Percentiles rank a stretch among this genome's conserved stretches.
These are phyloP conservation scores for Cottus gobio DNA, from an alignment of 2,113 vertebrate species.

Conservation along the genomic window DNA sequence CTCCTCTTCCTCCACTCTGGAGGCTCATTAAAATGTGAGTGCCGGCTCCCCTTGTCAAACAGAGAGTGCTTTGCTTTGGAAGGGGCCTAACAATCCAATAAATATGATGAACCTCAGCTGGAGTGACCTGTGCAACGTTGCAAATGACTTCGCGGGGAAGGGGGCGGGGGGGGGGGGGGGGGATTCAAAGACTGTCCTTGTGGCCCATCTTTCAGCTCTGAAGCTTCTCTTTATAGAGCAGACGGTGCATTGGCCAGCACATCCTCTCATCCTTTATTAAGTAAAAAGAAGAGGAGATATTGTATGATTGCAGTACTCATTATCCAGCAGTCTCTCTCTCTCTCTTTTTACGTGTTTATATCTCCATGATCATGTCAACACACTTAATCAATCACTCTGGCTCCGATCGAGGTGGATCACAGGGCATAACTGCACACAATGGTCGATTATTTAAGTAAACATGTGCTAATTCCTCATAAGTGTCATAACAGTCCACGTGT, in stretches of 20 bases:
- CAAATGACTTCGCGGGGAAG: conserved; percentile 27
- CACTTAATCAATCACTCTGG: not conserved
- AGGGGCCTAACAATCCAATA: conserved; percentile 51
- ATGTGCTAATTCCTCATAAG: too few relatives aligned
- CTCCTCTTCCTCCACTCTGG: conserved; percentile 59
- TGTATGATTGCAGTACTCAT: not conserved
- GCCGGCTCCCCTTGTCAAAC: conserved; percentile 52
- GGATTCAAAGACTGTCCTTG: not conserved
- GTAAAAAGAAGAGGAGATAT: not conserved
- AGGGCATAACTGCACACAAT: too few relatives aligned
- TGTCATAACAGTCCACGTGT: too few relatives aligned
- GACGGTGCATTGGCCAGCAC: not conserved
- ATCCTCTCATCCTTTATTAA: conserved; percentile 19
- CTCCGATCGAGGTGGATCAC: too few relatives aligned
- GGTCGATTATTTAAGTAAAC: too few relatives aligned
- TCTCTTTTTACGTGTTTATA: not conserved
- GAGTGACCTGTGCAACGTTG: conserved; percentile 31
- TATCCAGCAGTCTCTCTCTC: not conserved
- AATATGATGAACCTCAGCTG: conserved; percentile 43
- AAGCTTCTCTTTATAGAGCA: conserved; percentile 4
- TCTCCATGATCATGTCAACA: not conserved
- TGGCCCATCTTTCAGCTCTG: conserved; percentile 25
- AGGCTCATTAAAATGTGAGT: conserved; percentile 76
- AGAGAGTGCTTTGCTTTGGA: conserved; percentile 33
- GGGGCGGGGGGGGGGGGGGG: not conserved